Percentiles rank a stretch among this genome's conserved stretches.
phyloP scores from a whole-genome alignment of 2,888 invertebrate genomes.

The Phytoseiulus persimilis region DNA sequence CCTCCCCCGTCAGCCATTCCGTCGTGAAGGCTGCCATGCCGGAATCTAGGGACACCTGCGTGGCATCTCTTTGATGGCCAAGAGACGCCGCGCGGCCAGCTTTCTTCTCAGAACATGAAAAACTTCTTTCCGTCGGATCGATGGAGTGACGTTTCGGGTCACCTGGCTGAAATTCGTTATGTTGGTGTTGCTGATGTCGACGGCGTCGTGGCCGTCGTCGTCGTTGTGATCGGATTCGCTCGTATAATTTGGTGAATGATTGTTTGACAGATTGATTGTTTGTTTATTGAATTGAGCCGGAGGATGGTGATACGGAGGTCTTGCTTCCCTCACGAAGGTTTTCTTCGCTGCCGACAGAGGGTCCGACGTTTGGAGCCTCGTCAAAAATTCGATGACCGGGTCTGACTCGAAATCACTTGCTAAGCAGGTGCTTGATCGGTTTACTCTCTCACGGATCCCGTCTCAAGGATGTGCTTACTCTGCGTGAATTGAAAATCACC shows the following conservation, averaged over 20 bases:
- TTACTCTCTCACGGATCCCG: background rate
- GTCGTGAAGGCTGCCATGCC: slow-evolving; percentile 33
- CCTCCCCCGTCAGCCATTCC: slow-evolving; percentile 34
- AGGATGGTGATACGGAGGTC: background rate
- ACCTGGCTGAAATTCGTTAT: background rate
- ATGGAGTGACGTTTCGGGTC: background rate
- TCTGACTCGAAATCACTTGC: background rate
- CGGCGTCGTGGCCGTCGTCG: background rate
- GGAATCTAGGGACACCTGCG: background rate
- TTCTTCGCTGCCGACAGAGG: background rate
- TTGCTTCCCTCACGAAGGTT: background rate
- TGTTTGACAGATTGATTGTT: background rate
- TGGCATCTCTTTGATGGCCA: slow-evolving; percentile 5
- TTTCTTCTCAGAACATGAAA: background rate
- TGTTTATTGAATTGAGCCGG: background rate
- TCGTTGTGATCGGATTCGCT: background rate
- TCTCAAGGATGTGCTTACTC: background rate
- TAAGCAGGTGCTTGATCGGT: too few relatives aligned
- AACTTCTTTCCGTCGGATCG: background rate
- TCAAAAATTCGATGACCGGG: background rate
- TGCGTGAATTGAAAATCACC: background rate
- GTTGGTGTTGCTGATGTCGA: background rate
- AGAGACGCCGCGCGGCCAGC: background rate
- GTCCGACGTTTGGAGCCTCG: background rate
- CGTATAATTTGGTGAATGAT: background rate